phyloP scores from a whole-genome alignment of 2,797 vertebrate genomes.

The Enteromius paludinosus region DNA sequence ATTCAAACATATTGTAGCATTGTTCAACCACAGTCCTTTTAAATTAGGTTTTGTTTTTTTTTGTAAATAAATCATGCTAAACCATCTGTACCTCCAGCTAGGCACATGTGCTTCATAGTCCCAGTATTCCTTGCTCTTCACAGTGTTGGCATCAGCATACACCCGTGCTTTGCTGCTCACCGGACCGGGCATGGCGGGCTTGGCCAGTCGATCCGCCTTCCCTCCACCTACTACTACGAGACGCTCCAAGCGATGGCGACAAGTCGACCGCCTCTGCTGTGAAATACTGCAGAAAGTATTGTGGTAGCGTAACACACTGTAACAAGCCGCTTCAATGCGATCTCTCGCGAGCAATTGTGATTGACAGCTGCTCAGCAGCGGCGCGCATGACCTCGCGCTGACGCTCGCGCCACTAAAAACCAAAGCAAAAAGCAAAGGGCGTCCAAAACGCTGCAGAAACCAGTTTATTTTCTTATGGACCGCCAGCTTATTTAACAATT shows the following conservation, averaged over 20 bases:
- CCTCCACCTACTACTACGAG: constrained; percentile 66
- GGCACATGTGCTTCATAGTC: constrained; percentile 95
- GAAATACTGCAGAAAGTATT: constrained; percentile 23
- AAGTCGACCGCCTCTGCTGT: constrained; percentile 67
- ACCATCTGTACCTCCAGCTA: constrained; percentile 81
- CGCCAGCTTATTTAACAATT: constrained; percentile 54
- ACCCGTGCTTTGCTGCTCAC: constrained; percentile 96
- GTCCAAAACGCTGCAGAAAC: constrained; percentile 72
- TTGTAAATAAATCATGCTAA: background rate
- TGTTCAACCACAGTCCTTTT: background rate
- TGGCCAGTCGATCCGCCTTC: constrained; percentile 71
- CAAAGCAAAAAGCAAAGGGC: constrained; percentile 71
- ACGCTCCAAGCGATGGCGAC: constrained; percentile 66
- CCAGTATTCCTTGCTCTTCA: constrained; percentile 97
- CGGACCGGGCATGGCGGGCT: constrained; percentile 92
- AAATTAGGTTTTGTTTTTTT: background rate
- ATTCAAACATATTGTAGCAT: background rate
- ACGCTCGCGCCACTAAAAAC: constrained; percentile 70
- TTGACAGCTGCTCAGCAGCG: constrained; percentile 57
- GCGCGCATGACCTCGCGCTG: constrained; percentile 61
- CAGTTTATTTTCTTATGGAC: constrained; percentile 63
- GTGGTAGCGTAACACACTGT: background rate
- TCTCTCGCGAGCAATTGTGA: constrained; percentile 60
- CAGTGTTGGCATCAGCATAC: constrained; percentile 96
- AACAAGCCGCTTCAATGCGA: constrained; percentile 62